phyloP scores from a whole-genome alignment of 2,113 vertebrate genomes.

The Synchiropus splendidus region DNA sequence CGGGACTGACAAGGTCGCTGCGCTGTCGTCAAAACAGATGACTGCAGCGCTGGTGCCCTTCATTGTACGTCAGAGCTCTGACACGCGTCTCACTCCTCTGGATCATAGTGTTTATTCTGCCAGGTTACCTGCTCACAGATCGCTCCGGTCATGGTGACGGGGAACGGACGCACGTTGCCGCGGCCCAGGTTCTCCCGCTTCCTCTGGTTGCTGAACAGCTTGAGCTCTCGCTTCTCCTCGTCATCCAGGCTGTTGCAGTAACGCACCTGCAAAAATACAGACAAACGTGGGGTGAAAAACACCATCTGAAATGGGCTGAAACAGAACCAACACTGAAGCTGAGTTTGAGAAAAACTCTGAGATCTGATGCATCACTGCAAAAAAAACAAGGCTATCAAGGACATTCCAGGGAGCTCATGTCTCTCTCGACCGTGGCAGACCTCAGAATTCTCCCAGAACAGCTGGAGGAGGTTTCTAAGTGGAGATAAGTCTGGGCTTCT shows the following conservation, averaged over 20 bases:
- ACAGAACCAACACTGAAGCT: too few species aligned
- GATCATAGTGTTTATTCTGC: background rate
- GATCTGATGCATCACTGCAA: too few species aligned
- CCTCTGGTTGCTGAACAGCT: constrained; percentile 94
- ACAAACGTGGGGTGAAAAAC: background rate
- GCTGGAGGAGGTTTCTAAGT: too few species aligned
- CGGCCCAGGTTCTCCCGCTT: constrained; percentile 92
- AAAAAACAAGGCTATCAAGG: too few species aligned
- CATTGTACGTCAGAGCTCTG: constrained; percentile 13
- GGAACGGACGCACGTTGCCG: constrained; percentile 89
- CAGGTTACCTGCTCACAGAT: constrained; percentile 89
- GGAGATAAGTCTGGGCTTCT: too few species aligned
- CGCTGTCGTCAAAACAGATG: background rate
- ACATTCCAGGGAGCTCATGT: too few species aligned
- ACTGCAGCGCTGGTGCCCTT: constrained; percentile 12
- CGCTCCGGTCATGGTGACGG: constrained; percentile 92
- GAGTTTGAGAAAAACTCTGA: too few species aligned
- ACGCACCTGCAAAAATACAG: constrained; percentile 71
- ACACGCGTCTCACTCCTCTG: constrained; percentile 1
- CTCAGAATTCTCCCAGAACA: too few species aligned
- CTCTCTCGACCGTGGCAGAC: too few species aligned
- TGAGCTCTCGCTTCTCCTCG: constrained; percentile 94
- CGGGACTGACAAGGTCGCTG: constrained; percentile 14
- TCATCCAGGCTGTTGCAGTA: constrained; percentile 95
- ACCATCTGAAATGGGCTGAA: too few species aligned